phyloP scores from a whole-genome alignment of 2,797 vertebrate species.

The Micrastur ruficollis region DNA sequence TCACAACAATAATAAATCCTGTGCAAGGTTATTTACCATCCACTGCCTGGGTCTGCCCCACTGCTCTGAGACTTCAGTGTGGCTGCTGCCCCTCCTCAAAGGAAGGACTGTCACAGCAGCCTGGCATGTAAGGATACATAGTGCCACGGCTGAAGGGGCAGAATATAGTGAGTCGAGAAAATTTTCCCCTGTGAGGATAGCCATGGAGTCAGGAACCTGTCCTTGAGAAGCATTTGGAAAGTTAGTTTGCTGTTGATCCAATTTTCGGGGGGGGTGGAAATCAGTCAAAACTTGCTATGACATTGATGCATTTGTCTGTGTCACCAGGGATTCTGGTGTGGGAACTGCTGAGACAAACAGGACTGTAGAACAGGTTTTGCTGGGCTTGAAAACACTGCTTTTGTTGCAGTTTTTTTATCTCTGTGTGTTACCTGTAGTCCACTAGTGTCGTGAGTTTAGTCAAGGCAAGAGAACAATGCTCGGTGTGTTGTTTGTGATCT shows the following conservation, averaged over 20 bases:
- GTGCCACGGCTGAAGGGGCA: not conserved
- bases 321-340: not conserved
- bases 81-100: not conserved
- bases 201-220: not conserved
- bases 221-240: not conserved
- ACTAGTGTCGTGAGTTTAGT: not conserved
- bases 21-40: not conserved
- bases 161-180: not conserved
- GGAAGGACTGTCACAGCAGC: not conserved
- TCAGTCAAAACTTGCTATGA: not conserved
- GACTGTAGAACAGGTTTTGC: not conserved
- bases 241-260: not conserved
- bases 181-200: not conserved
- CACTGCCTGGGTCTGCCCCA: not conserved
- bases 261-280: not conserved
- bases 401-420: not conserved
- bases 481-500: not conserved
- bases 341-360: not conserved
- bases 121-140: rapidly evolving
- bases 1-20: not conserved
- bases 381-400: not conserved
- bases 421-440: not conserved
- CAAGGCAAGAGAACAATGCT: not conserved
- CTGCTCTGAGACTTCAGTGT: not conserved
- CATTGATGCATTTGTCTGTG: not conserved